A percentile compares a stretch with the other conserved stretches of the same genome.
Conservation (phyloP, 2,113 vertebrate species). For the Tonatia bakeri region DNA sequence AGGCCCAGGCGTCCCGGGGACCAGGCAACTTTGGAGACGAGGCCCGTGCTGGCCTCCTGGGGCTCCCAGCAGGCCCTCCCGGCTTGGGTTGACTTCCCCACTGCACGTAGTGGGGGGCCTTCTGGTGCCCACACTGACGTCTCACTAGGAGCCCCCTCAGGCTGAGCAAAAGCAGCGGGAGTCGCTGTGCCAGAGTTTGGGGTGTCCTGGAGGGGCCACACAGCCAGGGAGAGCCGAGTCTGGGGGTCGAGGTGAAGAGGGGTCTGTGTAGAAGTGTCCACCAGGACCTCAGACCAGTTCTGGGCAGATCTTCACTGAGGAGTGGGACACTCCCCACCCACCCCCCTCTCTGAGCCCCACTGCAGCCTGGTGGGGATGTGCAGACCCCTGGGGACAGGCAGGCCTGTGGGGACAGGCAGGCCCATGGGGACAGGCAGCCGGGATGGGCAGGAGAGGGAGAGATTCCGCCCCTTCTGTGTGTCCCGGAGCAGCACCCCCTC, state of each 20-base stretch:
- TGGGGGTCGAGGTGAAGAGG: neutral
- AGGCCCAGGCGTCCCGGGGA: too few relatives aligned
- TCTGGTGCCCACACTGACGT: too few relatives aligned
- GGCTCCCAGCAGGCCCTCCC: too few relatives aligned
- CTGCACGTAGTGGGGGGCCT: too few relatives aligned
- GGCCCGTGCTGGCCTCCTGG: too few relatives aligned
- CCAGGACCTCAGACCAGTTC: neutral
- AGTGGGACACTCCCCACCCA: accelerated
- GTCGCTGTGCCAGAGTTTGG: neutral
- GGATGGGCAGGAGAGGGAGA: neutral
- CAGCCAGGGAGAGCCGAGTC: neutral
- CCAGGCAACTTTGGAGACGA: too few relatives aligned
- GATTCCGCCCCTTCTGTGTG: neutral
- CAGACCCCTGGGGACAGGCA: too few relatives aligned
- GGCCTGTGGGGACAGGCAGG: neutral
- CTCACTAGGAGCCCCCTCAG: accelerated
- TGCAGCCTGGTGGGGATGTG: too few relatives aligned
- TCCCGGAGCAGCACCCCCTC: slow-evolving; percentile 60
- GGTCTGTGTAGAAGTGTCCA: accelerated
- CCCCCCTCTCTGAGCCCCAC: too few relatives aligned
- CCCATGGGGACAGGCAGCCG: neutral
- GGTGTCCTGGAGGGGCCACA: accelerated
- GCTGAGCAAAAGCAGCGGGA: accelerated
- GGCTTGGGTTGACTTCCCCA: too few relatives aligned
- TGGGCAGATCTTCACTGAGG: neutral